Evolutionary conservation across 2,797 vertebrate genomes (phyloP).

Genomic region (Trachops cirrhosus): DNA sequence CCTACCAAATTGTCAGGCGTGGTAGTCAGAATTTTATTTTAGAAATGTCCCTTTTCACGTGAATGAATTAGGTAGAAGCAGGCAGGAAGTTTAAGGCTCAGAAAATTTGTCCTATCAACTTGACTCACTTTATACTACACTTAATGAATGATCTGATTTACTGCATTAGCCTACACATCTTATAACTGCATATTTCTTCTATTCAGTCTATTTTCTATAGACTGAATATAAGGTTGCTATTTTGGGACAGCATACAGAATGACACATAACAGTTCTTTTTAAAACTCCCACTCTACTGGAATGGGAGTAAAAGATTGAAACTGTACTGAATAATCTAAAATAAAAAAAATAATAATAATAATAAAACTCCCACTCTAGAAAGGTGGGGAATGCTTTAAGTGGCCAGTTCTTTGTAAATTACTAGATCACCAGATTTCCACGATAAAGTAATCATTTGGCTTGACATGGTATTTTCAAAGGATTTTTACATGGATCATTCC

Average conservation of each 20-base stretch:
- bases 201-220: background rate
- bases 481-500: conserved; percentile 15
- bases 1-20: background rate
- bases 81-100: background rate
- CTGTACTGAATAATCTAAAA: too few species aligned
- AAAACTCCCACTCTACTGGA: background rate
- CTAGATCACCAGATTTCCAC: conserved; percentile 11
- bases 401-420: background rate
- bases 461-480: conserved; percentile 27
- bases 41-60: background rate
- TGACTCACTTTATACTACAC: background rate
- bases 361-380: background rate
- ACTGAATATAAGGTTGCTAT: background rate
- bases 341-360: too few species aligned
- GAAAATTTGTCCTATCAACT: conserved; percentile 22
- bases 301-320: too few species aligned
- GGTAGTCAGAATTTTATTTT: background rate
- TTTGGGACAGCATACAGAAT: background rate
- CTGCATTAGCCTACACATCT: background rate
- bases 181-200: background rate
- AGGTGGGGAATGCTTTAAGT: background rate
- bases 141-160: background rate
- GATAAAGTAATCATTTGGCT: background rate
- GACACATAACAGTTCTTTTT: background rate
- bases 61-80: background rate